Conservation (phyloP, 2,888 invertebrate species). For the Drosophila leonis region DNA sequence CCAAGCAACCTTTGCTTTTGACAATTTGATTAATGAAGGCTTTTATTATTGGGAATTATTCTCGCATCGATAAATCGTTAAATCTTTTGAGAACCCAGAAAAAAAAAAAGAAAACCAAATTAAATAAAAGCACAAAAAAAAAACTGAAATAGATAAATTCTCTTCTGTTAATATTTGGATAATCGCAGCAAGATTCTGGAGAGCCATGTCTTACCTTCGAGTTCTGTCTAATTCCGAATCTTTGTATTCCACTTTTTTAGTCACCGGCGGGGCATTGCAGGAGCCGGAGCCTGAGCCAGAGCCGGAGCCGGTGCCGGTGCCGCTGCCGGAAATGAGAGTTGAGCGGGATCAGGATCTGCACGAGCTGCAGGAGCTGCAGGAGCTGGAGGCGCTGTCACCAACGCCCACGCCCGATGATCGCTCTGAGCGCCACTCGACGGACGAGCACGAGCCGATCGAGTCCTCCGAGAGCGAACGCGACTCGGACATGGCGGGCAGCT, state of each 20-base stretch:
- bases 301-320: background rate
- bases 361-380: constrained; percentile 1
- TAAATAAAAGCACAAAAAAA: background rate
- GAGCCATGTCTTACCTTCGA: background rate
- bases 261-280: background rate
- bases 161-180: background rate
- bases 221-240: background rate
- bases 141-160: background rate
- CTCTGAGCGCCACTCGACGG: constrained; percentile 81
- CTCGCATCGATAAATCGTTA: too few relatives aligned
- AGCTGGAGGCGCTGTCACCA: constrained; percentile 26
- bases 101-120: background rate
- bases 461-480: constrained; percentile 91
- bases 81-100: too few relatives aligned
- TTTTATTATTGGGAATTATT: too few relatives aligned
- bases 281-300: background rate
- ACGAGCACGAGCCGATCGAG: constrained; percentile 86
- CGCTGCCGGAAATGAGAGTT: background rate
- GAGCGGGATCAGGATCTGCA: background rate
- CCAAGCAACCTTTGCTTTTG: too few relatives aligned
- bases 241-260: background rate
- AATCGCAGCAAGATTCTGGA: background rate
- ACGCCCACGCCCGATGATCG: constrained; percentile 16
- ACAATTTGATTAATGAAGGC: too few relatives aligned
- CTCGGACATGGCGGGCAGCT: constrained; percentile 86